Evolutionary conservation across 2,888 invertebrate species (phyloP).

Genomic region (Drosophila lutescens): DNA sequence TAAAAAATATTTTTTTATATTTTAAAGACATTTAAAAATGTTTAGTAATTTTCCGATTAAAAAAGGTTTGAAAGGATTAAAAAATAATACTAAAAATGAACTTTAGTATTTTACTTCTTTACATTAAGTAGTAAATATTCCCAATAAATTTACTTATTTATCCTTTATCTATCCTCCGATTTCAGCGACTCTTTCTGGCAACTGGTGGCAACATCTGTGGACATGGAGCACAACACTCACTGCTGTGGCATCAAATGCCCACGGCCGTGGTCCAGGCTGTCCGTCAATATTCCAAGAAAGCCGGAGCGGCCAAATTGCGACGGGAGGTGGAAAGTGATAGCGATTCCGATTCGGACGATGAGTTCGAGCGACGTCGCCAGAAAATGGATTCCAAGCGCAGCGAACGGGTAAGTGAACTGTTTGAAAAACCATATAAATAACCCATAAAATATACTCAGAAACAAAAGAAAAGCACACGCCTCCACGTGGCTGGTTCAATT

Average conservation of each 20-base stretch:
- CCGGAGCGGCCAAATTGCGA: constrained; percentile 60
- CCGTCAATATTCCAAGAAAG: constrained; percentile 79
- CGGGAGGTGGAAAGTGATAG: constrained; percentile 84
- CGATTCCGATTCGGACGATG: constrained; percentile 86
- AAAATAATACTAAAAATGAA: too few relatives aligned
- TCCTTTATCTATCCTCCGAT: constrained; percentile 5
- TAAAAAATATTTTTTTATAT: too few relatives aligned
- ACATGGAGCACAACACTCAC: constrained; percentile 33
- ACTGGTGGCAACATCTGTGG: constrained; percentile 12
- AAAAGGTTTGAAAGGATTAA: too few relatives aligned
- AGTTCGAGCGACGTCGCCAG: constrained; percentile 75
- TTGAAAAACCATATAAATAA: neutral
- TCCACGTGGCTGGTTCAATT: constrained; percentile 40
- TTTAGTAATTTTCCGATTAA: too few relatives aligned
- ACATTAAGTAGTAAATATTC: too few relatives aligned
- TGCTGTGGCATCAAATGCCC: constrained; percentile 52
- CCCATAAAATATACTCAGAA: constrained; percentile 1
- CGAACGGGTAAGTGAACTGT: constrained; percentile 71
- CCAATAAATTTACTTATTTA: neutral
- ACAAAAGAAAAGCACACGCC: neutral
- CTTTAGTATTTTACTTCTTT: neutral
- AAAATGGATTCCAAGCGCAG: constrained; percentile 67
- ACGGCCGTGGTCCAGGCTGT: constrained; percentile 43
- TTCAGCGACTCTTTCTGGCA: constrained; percentile 40
- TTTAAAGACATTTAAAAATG: too few relatives aligned